A percentile compares a stretch with the other conserved stretches of the same genome.
Conservation (phyloP, 2,888 invertebrate species). For the Xylophagus ater region DNA sequence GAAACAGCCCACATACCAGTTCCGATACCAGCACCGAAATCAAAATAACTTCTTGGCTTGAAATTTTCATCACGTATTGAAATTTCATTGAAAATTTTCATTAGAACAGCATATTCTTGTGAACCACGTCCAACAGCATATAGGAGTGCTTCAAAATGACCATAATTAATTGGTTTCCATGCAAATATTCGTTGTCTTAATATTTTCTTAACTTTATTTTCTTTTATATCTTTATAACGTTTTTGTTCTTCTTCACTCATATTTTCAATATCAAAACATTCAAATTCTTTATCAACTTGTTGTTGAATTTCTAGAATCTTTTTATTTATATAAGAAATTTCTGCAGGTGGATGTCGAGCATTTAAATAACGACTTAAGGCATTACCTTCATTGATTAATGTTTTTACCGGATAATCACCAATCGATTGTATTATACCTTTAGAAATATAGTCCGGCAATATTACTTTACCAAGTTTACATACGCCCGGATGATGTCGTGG, state of each 20-base stretch:
- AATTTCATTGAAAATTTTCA: slow-evolving; percentile 65
- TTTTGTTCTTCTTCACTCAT: slow-evolving; percentile 37
- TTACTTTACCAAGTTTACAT: slow-evolving; percentile 42
- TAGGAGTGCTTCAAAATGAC: slow-evolving; percentile 49
- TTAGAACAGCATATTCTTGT: slow-evolving; percentile 62
- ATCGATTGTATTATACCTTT: slow-evolving; percentile 45
- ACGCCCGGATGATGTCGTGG: slow-evolving; percentile 65
- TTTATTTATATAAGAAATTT: slow-evolving; percentile 35
- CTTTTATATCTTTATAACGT: too few relatives aligned
- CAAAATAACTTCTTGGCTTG: slow-evolving; percentile 65
- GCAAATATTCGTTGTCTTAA: slow-evolving; percentile 53
- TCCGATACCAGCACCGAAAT: slow-evolving; percentile 87
- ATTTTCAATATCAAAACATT: slow-evolving; percentile 19
- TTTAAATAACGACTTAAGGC: slow-evolving; percentile 49
- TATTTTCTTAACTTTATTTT: slow-evolving; percentile 44
- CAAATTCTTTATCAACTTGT: slow-evolving; percentile 27
- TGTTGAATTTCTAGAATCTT: slow-evolving; percentile 26
- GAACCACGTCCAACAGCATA: slow-evolving; percentile 63
- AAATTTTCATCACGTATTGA: slow-evolving; percentile 51
- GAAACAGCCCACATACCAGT: slow-evolving; percentile 77
- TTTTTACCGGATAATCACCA: slow-evolving; percentile 48
- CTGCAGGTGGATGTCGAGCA: slow-evolving; percentile 53
- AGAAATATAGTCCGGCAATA: slow-evolving; percentile 50
- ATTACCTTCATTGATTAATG: slow-evolving; percentile 44
- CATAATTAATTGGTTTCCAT: slow-evolving; percentile 65